Base-by-base conservation (phyloP, 1,140 invertebrate genomes). In the Hirudo medicinalis region DNA sequence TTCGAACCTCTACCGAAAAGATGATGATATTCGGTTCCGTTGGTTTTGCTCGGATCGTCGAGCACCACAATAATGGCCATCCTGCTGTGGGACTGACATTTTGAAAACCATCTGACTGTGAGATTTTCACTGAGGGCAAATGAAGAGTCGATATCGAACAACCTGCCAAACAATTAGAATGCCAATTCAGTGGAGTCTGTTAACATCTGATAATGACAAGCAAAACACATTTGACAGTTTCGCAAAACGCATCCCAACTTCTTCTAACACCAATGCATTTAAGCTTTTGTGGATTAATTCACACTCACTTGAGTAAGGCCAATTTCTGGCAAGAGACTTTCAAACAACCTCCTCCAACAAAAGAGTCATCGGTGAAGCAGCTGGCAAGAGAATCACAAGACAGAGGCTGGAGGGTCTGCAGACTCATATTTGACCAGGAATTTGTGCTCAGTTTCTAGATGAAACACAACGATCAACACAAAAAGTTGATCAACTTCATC, bases 291-390 rank as follows among this genome's bases (percentile, higher is more conserved):
- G 2, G 19, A 63, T 13, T 19, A 63, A 63, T 22, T 25, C 3
- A 63, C 4, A 2, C 22, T 32, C 29, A 63, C 57, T 63, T 22
- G 19, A 4, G 11, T 22, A 25, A 63, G 29, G 57, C 22, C 29
- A 63, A 22, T 13, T 32, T 32, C 22, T 13, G 13, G 19, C 57
- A 63, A 20, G 22, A 25, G 1, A 63, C 57, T 22, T 22, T 32
- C 57, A 63, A 32, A 15, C 57, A 63, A 63, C 57, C 19, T 63
- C 57, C 57, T 25, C 57, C 57, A 22, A 22, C 22, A 63, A 63
- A 63, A 63, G 57, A 22, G 13, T 63, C 29, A 25, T n/a, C 57
- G 15, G 22, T 25, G 29, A 3, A 63, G 57, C 8, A 4, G 29
- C 8, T 63, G 22, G n/a, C n/a, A n/a, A 63, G 20, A 11, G 22